Evolutionary conservation across 2,888 invertebrate genomes (phyloP).

Genomic region (Serrognathus titanus): DNA sequence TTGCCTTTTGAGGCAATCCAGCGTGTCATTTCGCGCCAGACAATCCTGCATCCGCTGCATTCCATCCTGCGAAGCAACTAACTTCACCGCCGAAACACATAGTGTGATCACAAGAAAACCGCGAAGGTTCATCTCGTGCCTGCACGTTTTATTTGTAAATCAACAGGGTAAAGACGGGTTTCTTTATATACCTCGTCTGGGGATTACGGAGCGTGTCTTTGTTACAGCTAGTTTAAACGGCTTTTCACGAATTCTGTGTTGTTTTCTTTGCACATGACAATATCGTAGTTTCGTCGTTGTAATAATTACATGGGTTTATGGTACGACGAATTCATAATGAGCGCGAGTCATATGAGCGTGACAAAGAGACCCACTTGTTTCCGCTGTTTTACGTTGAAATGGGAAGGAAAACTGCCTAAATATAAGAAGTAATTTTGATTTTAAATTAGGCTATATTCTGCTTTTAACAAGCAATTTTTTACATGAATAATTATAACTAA

Average conservation of each 20-base stretch:
- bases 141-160: not conserved
- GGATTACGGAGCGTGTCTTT: constrained; percentile 29
- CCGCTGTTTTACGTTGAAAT: no score
- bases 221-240: constrained; percentile 25
- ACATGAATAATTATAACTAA: no score
- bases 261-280: constrained; percentile 12
- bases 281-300: not conserved
- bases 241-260: constrained; percentile 29
- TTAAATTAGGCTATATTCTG: no score
- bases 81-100: not conserved
- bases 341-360: not conserved
- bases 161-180: not conserved
- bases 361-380: no score
- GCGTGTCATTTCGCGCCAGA: constrained; percentile 36
- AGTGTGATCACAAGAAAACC: not conserved
- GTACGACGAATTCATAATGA: not conserved
- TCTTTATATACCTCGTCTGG: constrained; percentile 21
- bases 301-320: constrained; percentile 3
- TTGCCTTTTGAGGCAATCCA: constrained; percentile 49
- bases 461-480: no score
- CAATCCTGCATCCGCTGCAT: constrained; percentile 37
- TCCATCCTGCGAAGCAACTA: not conserved
- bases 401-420: no score
- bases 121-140: not conserved
- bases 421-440: no score